phyloP scores from a whole-genome alignment of 2,113 vertebrate species.

The Lagopus leucura region DNA sequence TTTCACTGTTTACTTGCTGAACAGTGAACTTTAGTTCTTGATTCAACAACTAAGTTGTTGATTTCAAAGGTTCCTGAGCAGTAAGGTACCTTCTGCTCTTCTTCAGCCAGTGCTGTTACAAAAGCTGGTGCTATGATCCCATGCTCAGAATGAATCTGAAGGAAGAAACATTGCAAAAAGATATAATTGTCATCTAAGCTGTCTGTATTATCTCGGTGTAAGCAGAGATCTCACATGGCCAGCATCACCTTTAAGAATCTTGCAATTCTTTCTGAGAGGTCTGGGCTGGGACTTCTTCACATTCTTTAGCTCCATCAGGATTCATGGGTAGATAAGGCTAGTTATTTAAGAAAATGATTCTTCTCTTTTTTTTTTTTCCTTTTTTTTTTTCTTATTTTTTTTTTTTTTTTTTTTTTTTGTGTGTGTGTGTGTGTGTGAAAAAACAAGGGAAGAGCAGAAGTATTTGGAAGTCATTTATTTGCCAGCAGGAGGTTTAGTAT shows the following conservation, averaged over 20 bases:
- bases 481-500: constrained; percentile 10
- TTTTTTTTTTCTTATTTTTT: too few species aligned
- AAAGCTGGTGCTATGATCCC: background rate
- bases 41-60: too few species aligned
- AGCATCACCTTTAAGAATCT: background rate
- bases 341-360: background rate
- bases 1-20: background rate
- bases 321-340: background rate
- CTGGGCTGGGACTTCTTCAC: background rate
- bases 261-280: background rate
- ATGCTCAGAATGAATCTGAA: background rate
- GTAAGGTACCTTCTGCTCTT: background rate
- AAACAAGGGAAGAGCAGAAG: constrained; percentile 5
- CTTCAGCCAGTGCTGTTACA: background rate
- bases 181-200: background rate
- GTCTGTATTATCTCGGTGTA: background rate
- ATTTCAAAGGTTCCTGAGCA: background rate
- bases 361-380: too few species aligned
- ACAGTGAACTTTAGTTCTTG: background rate
- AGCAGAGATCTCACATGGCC: background rate
- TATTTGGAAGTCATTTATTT: constrained; percentile 11
- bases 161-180: background rate
- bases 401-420: too few species aligned
- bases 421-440: background rate
- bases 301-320: background rate